A percentile compares a stretch with the other conserved stretches of the same genome.
phyloP scores from a whole-genome alignment of 2,113 vertebrate species.

The Sylvia atricapilla region DNA sequence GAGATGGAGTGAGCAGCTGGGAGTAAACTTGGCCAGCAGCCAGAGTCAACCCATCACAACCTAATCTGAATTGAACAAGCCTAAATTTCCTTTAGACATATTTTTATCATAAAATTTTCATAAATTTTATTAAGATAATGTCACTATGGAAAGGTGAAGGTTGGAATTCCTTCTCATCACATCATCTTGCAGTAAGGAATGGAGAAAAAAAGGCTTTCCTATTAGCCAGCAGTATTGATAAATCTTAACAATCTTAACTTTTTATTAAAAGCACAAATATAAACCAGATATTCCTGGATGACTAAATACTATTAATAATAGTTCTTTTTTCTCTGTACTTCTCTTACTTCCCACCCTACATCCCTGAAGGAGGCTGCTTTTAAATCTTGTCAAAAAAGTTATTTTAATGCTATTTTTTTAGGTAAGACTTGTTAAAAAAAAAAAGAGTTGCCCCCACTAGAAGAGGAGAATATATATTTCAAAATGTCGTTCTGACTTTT shows the following conservation, averaged over 20 bases:
- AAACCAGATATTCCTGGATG: background rate
- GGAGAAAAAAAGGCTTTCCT: background rate
- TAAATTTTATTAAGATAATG: background rate
- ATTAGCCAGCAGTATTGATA: background rate
- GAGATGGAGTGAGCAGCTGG: background rate
- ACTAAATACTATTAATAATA: background rate
- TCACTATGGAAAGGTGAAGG: background rate
- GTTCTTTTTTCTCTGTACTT: background rate
- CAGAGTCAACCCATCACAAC: background rate
- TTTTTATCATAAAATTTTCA: background rate
- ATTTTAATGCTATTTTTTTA: background rate
- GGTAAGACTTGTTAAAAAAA: background rate
- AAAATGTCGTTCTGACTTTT: background rate
- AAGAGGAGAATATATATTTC: background rate
- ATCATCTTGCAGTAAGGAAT: background rate
- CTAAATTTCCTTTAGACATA: background rate
- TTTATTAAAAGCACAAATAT: background rate
- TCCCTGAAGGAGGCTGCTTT: background rate
- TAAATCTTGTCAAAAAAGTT: background rate
- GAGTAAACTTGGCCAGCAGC: background rate
- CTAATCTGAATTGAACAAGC: background rate
- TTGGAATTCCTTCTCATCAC: background rate
- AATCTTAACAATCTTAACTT: background rate
- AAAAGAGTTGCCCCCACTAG: accelerated
- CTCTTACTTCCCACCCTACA: background rate